These are phyloP conservation scores for Carassius carassius DNA, from an alignment of 2,113 vertebrate genomes.

Conservation along the genomic window DNA sequence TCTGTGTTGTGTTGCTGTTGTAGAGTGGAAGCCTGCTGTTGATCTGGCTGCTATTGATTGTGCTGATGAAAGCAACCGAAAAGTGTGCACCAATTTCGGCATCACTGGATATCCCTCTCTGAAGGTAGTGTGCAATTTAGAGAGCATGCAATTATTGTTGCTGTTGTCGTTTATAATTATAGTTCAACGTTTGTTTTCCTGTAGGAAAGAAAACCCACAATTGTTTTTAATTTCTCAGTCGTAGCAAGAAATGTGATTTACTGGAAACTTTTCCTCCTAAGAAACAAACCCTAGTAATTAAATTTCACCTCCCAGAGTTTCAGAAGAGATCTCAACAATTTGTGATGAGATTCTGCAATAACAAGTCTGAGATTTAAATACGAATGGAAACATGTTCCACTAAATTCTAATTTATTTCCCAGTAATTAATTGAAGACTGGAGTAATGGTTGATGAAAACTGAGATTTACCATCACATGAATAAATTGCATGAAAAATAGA, in stretches of 20 bases:
- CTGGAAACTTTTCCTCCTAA: background rate
- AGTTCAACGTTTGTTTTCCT: background rate
- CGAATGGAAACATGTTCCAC: too few species aligned
- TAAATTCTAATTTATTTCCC: too few species aligned
- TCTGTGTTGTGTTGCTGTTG: background rate
- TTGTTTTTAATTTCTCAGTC: background rate
- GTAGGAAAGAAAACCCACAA: background rate
- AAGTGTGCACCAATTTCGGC: constrained; percentile 62
- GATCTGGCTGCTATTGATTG: constrained; percentile 76
- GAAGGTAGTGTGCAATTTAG: constrained; percentile 63
- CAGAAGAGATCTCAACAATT: background rate
- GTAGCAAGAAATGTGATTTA: background rate
- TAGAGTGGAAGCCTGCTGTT: constrained; percentile 79
- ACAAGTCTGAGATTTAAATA: too few species aligned
- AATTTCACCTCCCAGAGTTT: background rate
- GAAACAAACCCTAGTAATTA: background rate
- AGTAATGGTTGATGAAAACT: background rate
- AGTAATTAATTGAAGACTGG: background rate
- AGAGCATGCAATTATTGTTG: background rate
- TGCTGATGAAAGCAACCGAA: constrained; percentile 59
- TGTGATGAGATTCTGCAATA: background rate
- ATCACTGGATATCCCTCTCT: constrained; percentile 72
- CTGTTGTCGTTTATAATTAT: background rate
- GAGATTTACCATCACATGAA: background rate
- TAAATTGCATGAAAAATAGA: background rate